These are phyloP conservation scores for Epirrhoe tristata DNA, from an alignment of 2,888 invertebrate genomes.

Conservation along the genomic window DNA sequence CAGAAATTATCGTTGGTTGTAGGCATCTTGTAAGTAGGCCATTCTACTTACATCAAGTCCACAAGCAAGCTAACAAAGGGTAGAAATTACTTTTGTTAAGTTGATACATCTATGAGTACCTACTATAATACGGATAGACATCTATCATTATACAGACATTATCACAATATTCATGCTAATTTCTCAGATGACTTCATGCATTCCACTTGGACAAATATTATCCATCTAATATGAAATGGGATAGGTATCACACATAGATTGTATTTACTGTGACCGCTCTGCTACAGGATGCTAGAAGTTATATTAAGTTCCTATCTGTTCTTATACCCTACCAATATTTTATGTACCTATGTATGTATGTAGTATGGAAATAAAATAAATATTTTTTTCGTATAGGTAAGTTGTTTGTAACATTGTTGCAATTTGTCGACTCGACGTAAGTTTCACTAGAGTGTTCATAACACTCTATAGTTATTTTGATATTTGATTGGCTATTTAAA, in stretches of 20 bases:
- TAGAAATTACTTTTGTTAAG: no score
- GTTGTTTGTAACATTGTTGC: no score
- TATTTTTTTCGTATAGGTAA: no score
- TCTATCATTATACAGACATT: not conserved
- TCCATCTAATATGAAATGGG: not conserved
- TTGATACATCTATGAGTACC: not conserved
- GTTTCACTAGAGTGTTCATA: no score
- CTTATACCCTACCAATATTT: not conserved
- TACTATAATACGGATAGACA: not conserved
- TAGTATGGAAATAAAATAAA: no score
- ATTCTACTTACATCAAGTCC: no score
- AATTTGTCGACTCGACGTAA: no score
- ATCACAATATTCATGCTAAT: slow-evolving; percentile 4
- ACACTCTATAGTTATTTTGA: no score
- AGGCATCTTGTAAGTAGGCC: no score
- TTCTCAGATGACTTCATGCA: not conserved
- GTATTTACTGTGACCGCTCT: not conserved
- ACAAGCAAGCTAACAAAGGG: no score
- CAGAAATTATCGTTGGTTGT: no score
- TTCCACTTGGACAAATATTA: slow-evolving; percentile 7
- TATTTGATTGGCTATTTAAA: no score
- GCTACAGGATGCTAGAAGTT: not conserved
- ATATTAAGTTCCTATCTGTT: not conserved
- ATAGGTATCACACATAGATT: not conserved
- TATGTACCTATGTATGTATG: not conserved